phyloP scores from a whole-genome alignment of 2,113 vertebrate species.

The Podarcis muralis region DNA sequence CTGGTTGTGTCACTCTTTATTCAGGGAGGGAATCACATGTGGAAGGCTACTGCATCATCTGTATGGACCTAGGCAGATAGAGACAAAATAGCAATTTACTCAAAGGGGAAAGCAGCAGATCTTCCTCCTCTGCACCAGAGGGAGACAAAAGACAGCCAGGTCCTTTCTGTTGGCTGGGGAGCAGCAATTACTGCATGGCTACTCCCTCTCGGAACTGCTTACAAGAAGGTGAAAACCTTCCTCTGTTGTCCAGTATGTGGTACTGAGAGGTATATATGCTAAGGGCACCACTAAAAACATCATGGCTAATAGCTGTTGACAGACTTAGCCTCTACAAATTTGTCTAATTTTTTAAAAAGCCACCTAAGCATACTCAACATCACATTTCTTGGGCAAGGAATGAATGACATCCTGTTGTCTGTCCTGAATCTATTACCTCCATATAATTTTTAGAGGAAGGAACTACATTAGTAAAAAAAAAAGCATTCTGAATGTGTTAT shows the following conservation, averaged over 20 bases:
- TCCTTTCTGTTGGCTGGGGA: neutral
- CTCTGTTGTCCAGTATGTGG: neutral
- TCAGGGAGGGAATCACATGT: neutral
- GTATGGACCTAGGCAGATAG: neutral
- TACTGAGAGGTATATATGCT: neutral
- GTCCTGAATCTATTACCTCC: neutral
- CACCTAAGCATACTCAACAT: neutral
- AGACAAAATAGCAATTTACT: neutral
- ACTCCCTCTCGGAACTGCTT: neutral
- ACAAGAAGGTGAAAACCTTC: too few species aligned
- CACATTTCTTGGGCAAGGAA: neutral
- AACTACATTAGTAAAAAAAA: too few species aligned
- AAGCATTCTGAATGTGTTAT: too few species aligned
- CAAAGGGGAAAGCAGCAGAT: neutral
- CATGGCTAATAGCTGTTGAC: neutral
- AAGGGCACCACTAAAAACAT: neutral
- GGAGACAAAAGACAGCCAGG: neutral
- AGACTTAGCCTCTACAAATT: neutral
- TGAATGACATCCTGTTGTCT: neutral
- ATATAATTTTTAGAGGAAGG: neutral
- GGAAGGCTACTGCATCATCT: neutral
- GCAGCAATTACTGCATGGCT: neutral
- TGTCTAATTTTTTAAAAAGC: neutral
- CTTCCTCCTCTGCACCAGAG: neutral
- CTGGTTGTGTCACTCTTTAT: neutral